Evolutionary conservation across 2,113 vertebrate genomes (phyloP).

Genomic region (Stigmatopora nigra): DNA sequence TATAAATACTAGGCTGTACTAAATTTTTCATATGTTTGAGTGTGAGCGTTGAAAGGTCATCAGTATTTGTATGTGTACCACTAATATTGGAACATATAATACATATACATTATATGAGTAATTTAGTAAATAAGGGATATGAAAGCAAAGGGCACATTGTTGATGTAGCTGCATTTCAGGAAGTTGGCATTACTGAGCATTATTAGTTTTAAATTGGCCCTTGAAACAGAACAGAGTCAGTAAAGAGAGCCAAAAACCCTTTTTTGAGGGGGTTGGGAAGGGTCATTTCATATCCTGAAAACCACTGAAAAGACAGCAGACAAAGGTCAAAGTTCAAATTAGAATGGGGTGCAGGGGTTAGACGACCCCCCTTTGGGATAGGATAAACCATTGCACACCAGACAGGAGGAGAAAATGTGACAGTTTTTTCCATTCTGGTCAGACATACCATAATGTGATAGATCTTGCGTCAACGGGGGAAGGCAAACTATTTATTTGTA

Average conservation of each 20-base stretch:
- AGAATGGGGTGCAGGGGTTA: conserved; percentile 27
- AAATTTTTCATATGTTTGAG: too few relatives aligned
- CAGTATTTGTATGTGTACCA: too few relatives aligned
- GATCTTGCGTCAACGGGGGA: conserved; percentile 11
- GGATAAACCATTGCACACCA: conserved; percentile 54
- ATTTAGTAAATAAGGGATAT: too few relatives aligned
- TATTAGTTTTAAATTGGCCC: not conserved
- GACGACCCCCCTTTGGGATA: conserved; percentile 49
- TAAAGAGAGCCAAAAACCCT: conserved; percentile 35
- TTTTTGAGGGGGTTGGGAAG: conserved; percentile 23
- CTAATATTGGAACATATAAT: too few relatives aligned
- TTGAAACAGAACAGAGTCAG: conserved; percentile 17
- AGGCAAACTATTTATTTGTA: not conserved
- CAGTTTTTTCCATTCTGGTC: conserved; percentile 35
- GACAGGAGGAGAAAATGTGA: conserved; percentile 59
- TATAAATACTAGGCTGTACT: too few relatives aligned
- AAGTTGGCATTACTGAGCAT: not conserved
- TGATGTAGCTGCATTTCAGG: too few relatives aligned
- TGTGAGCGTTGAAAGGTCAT: too few relatives aligned
- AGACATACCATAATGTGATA: conserved; percentile 35
- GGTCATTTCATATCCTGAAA: conserved; percentile 62
- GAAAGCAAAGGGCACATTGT: too few relatives aligned
- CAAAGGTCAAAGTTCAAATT: conserved; percentile 66
- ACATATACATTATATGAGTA: too few relatives aligned
- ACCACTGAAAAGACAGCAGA: conserved; percentile 33